These are phyloP conservation scores for Peromyscus melanophrys DNA, from an alignment of 2,797 vertebrate species.

Conservation along the genomic window DNA sequence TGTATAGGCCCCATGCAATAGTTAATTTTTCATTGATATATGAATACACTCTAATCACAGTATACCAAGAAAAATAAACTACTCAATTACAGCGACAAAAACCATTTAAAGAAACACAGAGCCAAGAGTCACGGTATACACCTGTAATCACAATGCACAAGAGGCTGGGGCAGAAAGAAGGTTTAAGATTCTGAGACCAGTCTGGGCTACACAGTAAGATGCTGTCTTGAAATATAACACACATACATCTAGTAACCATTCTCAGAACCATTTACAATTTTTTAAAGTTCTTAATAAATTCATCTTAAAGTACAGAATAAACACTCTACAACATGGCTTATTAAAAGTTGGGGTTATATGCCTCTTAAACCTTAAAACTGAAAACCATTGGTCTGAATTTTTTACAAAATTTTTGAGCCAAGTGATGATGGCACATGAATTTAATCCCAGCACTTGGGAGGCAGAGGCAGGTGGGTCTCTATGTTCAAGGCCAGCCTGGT, in stretches of 20 bases:
- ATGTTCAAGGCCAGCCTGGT: neutral
- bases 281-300: slow-evolving; percentile 45
- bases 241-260: slow-evolving; percentile 32
- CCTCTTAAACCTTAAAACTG: slow-evolving; percentile 67
- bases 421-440: neutral
- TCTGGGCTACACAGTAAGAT: neutral
- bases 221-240: neutral
- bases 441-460: neutral
- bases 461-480: neutral
- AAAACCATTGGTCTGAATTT: slow-evolving; percentile 66
- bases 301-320: slow-evolving; percentile 49
- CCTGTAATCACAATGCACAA: neutral
- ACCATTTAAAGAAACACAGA: slow-evolving; percentile 52
- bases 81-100: slow-evolving; percentile 48
- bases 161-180: neutral
- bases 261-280: slow-evolving; percentile 26
- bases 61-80: slow-evolving; percentile 60
- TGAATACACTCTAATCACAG: slow-evolving; percentile 32
- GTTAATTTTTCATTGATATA: slow-evolving; percentile 41
- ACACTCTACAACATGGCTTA: neutral
- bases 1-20: neutral
- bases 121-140: neutral
- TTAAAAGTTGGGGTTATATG: slow-evolving; percentile 14
- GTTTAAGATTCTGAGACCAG: neutral
- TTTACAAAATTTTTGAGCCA: neutral